Conservation (phyloP, 2,797 vertebrate species). For the Cyclura pinguis region DNA sequence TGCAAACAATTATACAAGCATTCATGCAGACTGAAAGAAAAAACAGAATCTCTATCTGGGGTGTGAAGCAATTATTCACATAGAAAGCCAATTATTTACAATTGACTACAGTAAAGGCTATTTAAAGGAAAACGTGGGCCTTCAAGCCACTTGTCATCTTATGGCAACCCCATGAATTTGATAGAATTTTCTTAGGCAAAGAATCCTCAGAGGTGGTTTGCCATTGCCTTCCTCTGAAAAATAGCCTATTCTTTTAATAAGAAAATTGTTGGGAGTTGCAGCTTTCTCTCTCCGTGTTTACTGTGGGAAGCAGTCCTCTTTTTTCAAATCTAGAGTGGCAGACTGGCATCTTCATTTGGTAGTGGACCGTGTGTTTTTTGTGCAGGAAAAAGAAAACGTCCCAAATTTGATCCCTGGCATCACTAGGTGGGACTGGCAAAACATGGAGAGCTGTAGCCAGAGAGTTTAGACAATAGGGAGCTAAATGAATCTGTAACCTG, state of each 20-base stretch:
- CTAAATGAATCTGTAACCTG: not conserved
- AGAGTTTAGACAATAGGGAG: not conserved
- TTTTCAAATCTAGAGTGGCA: not conserved
- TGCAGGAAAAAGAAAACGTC: not conserved
- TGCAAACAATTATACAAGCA: not conserved
- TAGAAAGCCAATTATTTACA: not conserved
- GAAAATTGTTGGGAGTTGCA: too few relatives aligned
- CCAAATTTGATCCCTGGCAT: not conserved
- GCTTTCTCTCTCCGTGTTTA: too few relatives aligned
- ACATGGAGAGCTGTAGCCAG: not conserved
- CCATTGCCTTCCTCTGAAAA: too few relatives aligned
- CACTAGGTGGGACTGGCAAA: not conserved
- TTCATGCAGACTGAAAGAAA: not conserved
- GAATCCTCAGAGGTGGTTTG: too few relatives aligned
- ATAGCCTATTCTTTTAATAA: too few relatives aligned
- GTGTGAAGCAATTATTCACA: not conserved
- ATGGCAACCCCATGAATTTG: too few relatives aligned
- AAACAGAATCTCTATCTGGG: not conserved
- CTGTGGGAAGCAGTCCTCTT: not conserved
- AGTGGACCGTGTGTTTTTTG: not conserved
- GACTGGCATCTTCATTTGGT: not conserved
- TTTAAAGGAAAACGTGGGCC: too few relatives aligned
- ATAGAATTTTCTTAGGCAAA: too few relatives aligned
- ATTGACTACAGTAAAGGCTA: too few relatives aligned
- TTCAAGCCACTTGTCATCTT: too few relatives aligned